Percentiles rank a stretch among this genome's conserved stretches.
Conservation (phyloP, 1,140 invertebrate genomes). For the Antheraea mylitta region DNA sequence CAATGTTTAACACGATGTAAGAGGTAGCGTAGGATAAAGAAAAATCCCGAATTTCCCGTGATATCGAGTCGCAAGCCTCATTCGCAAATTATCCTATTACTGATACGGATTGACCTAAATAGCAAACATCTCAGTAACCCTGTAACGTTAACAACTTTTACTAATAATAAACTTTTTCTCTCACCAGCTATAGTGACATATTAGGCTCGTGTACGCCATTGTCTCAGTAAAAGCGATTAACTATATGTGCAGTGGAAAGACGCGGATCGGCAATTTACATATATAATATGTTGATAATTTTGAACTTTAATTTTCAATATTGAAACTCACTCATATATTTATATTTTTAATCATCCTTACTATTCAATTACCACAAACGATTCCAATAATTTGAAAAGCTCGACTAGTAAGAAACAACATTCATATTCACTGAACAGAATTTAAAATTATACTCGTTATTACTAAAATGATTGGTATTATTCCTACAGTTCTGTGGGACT, state of each 20-base stretch:
- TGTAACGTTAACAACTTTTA: neutral
- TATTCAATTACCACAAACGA: too few species aligned
- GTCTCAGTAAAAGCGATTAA: neutral
- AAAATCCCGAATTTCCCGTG: neutral
- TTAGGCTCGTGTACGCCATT: neutral
- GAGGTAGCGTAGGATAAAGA: neutral
- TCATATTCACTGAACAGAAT: too few species aligned
- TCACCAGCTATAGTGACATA: slow-evolving; percentile 4
- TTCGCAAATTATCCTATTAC: neutral
- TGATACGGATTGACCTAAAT: slow-evolving; percentile 2
- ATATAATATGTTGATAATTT: too few species aligned
- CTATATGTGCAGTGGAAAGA: neutral
- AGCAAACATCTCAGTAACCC: neutral
- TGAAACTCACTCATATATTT: too few species aligned
- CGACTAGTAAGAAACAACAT: too few species aligned
- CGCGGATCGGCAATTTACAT: too few species aligned
- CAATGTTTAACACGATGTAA: neutral
- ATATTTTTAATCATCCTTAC: too few species aligned
- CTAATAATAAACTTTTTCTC: slow-evolving; percentile 16
- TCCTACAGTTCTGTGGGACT: too few species aligned
- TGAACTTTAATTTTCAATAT: too few species aligned
- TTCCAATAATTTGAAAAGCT: too few species aligned
- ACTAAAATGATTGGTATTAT: too few species aligned
- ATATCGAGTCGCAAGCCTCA: neutral
- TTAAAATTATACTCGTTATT: too few species aligned